Percentiles rank a stretch among this genome's conserved stretches.
Conservation (phyloP, 2,113 vertebrate species). For the Jacana jacana region DNA sequence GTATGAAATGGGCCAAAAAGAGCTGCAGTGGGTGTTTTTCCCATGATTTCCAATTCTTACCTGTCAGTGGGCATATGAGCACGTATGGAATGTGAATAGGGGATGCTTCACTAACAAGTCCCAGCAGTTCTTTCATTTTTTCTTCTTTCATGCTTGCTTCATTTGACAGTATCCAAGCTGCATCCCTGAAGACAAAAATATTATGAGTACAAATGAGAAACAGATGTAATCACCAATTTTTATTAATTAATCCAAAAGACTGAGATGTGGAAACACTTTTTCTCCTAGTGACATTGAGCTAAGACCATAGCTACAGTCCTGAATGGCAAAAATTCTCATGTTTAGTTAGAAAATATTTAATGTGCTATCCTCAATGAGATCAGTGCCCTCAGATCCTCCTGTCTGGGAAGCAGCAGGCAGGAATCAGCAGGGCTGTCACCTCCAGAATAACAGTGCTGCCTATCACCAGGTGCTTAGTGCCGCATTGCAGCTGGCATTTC, state of each 20-base stretch:
- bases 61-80: background rate
- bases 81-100: background rate
- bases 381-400: background rate
- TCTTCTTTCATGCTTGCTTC: background rate
- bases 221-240: background rate
- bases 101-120: background rate
- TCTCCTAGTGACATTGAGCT: background rate
- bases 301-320: background rate
- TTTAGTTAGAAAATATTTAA: background rate
- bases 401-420: background rate
- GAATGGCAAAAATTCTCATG: background rate
- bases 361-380: background rate
- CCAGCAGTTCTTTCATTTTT: background rate
- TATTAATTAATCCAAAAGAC: background rate
- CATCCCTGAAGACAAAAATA: background rate
- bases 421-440: background rate
- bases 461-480: background rate
- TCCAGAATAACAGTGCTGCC: background rate
- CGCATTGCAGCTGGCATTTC: background rate
- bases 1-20: background rate
- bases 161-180: background rate
- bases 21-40: background rate
- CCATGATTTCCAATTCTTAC: background rate
- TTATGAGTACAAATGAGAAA: background rate
- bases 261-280: background rate